These are phyloP conservation scores for Calcarius lapponicus DNA, from an alignment of 2,797 vertebrate genomes.

Conservation along the genomic window DNA sequence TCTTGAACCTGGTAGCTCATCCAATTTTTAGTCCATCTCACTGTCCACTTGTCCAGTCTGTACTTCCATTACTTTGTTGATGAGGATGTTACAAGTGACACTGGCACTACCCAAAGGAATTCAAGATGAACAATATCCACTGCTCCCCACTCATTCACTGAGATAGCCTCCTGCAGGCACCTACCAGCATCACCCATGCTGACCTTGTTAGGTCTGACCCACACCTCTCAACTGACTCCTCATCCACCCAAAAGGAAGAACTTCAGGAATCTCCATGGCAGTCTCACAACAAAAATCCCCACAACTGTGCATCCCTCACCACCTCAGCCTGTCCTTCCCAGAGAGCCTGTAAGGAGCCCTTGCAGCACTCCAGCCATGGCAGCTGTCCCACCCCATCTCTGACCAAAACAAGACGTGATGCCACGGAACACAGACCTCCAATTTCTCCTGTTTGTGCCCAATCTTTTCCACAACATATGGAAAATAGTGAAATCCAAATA, in stretches of 20 bases:
- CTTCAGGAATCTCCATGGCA: rapidly evolving
- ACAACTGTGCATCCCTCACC: background rate
- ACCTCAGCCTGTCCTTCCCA: background rate
- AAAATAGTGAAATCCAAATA: background rate
- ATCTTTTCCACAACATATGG: background rate
- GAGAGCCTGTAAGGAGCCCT: background rate
- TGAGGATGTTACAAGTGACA: background rate
- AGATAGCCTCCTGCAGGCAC: background rate
- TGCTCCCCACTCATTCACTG: background rate
- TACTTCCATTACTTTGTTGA: background rate
- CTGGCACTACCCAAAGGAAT: background rate
- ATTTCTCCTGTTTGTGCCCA: background rate
- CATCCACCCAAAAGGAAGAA: background rate
- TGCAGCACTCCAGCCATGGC: background rate
- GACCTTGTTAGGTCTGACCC: background rate
- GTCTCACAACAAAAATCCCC: background rate
- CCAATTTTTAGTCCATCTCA: background rate
- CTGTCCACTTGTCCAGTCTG: background rate
- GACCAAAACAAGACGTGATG: rapidly evolving
- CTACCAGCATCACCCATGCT: rapidly evolving
- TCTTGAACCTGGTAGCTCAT: background rate
- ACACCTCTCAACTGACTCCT: background rate
- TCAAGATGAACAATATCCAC: background rate
- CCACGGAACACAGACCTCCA: rapidly evolving
- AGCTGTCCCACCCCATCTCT: background rate